Base-by-base conservation (phyloP, 2,888 invertebrate genomes). In the Scaptomyza reducta region DNA sequence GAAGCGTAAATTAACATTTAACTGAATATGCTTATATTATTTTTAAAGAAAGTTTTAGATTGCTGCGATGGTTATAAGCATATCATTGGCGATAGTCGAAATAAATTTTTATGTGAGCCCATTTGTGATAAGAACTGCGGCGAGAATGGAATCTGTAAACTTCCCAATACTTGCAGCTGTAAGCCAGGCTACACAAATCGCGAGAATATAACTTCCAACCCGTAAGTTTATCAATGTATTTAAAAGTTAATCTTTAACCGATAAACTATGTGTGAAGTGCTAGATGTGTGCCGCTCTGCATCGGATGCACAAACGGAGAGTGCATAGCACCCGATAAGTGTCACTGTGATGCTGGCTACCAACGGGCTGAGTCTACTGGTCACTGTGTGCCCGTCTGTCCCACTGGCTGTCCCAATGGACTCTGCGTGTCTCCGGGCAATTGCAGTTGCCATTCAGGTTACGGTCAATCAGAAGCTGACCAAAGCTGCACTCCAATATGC, bases 231-330 rank as follows among this genome's bases (percentile, higher is more conserved):
- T 35, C 33, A 1, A 6, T 14, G 1, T 2, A 14, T 7, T 4
- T 1, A 2, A 2, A 0, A 11, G 0, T 14, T 3, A 10, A 13
- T 38, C 2, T 10, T 13, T 6, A 10, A 31, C 7, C 40, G 0
- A 38, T 22, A 22, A 22, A 1, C 22, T 1, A 22, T 7, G 6
- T 25, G 3, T 13, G 4, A 5, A 22, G 7, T 6, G 10, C 6
- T 11, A 62, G 69, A 10, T 69, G 70, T 53, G 44, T 62, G 13
- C 70, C 70, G 2, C 6, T 14, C 22, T 69, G 70, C 3, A n/a
- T 6, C 1, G 49, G 16, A 6, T 62, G 69, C 31, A 3, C 2
- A 4, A 50, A 54, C 9, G 70, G 54, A 0, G 3, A 11, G 7
- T 67, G 68, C 27, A 6, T 40, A n/a, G 53, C 25, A 1, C 57